Evolutionary conservation across 1,140 invertebrate genomes (phyloP).

Genomic region (Cheumatopsyche charites): DNA sequence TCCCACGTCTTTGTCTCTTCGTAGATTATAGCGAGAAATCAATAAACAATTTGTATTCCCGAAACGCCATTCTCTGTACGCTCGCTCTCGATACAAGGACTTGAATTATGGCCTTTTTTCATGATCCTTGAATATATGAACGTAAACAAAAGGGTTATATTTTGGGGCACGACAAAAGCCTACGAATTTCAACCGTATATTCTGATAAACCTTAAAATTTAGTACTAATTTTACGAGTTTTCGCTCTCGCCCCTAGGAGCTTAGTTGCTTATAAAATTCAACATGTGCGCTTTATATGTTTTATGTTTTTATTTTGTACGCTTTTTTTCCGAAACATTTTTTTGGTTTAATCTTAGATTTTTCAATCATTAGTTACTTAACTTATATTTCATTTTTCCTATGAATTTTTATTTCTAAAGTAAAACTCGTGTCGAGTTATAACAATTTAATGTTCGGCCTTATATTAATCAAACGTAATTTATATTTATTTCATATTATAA

Average conservation of each 20-base stretch:
- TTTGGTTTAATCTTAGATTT: too few species aligned
- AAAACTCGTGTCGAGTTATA: too few species aligned
- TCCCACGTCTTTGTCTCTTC: not conserved
- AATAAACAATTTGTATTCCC: slow-evolving; percentile 48
- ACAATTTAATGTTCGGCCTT: too few species aligned
- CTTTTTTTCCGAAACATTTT: too few species aligned
- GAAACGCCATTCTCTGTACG: slow-evolving; percentile 25
- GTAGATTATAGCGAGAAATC: slow-evolving; percentile 46
- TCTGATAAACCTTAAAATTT: slow-evolving; percentile 32
- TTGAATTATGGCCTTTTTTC: slow-evolving; percentile 44
- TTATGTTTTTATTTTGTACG: too few species aligned
- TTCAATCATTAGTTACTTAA: too few species aligned
- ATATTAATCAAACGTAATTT: too few species aligned
- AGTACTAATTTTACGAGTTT: slow-evolving; percentile 31
- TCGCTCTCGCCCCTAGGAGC: not conserved
- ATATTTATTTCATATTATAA: too few species aligned
- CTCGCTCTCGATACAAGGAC: slow-evolving; percentile 29
- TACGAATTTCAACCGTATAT: slow-evolving; percentile 10
- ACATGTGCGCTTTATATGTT: too few species aligned
- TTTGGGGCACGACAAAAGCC: slow-evolving; percentile 25
- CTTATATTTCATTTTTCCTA: too few species aligned
- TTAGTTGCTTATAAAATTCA: too few species aligned
- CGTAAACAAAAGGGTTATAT: slow-evolving; percentile 34
- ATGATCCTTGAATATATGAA: slow-evolving; percentile 44
- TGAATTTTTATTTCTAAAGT: too few species aligned